Evolutionary conservation across 2,113 vertebrate species (phyloP).

Genomic region (Penelope pileata): DNA sequence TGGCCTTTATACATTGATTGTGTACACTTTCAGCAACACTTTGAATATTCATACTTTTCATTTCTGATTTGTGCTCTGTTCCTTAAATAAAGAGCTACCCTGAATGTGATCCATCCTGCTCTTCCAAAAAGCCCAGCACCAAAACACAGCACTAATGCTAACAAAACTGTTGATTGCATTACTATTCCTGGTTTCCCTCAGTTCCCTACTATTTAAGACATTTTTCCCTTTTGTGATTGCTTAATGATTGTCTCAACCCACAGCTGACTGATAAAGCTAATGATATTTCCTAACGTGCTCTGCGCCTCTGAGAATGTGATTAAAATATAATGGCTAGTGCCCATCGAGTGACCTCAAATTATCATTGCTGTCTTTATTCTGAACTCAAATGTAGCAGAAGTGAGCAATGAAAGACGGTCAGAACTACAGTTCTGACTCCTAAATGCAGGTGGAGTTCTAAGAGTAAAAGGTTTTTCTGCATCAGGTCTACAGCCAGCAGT

Average conservation of each 20-base stretch:
- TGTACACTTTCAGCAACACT: slow-evolving; percentile 5
- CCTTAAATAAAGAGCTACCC: slow-evolving; percentile 33
- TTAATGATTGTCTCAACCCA: background rate
- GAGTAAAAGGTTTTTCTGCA: background rate
- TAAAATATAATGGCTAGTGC: background rate
- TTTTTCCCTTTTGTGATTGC: background rate
- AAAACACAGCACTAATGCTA: background rate
- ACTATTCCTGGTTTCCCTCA: background rate
- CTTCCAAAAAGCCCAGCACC: background rate
- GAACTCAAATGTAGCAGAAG: background rate
- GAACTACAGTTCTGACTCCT: background rate
- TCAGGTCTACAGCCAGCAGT: background rate
- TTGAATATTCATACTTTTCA: slow-evolving; percentile 43
- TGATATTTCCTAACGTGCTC: background rate
- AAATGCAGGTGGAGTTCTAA: background rate
- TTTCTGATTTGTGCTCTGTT: slow-evolving; percentile 8
- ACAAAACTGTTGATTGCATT: background rate
- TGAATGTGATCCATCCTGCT: slow-evolving; percentile 10
- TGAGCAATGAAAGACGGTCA: background rate
- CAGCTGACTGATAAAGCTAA: background rate
- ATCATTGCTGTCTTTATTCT: background rate
- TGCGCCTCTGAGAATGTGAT: background rate
- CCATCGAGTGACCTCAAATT: background rate
- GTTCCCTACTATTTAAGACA: background rate
- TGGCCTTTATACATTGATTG: background rate